Evolutionary conservation across 2,888 invertebrate species (phyloP).

Genomic region (Lycophotia porphyrea): DNA sequence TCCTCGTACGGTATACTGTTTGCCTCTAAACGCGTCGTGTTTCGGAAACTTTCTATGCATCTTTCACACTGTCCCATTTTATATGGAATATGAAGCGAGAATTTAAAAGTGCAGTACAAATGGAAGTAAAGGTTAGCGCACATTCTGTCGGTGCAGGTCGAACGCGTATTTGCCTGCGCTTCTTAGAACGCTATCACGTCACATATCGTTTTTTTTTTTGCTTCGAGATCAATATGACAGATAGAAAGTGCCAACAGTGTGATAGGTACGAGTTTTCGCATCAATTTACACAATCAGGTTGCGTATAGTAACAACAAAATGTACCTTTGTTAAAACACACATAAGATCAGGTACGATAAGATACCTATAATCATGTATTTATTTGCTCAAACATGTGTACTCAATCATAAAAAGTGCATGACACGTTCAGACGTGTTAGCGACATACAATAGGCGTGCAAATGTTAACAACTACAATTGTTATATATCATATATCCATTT

Average conservation of each 20-base stretch:
- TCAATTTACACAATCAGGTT: background rate
- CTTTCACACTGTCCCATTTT: constrained; percentile 56
- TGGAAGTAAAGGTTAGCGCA: constrained; percentile 70
- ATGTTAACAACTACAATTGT: too few relatives aligned
- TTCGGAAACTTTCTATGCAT: constrained; percentile 57
- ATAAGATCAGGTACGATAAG: too few relatives aligned
- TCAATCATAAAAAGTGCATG: too few relatives aligned
- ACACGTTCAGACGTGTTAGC: too few relatives aligned
- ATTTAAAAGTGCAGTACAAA: constrained; percentile 69
- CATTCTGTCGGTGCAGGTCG: constrained; percentile 5
- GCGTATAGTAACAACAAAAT: background rate
- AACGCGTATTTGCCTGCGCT: constrained; percentile 2
- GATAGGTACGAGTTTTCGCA: background rate
- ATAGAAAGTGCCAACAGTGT: background rate
- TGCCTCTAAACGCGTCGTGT: constrained; percentile 51
- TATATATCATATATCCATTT: too few relatives aligned
- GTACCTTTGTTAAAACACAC: background rate
- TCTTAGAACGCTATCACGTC: background rate
- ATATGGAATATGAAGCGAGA: constrained; percentile 60
- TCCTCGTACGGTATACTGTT: constrained; percentile 27
- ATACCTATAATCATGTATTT: too few relatives aligned
- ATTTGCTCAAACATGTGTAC: too few relatives aligned
- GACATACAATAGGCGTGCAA: too few relatives aligned
- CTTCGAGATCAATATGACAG: background rate
- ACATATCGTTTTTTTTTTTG: background rate